Evolutionary conservation across 2,797 vertebrate species (phyloP), one percentile per base, ranked within the genome.

Genomic region (Tapirus indicus): DNA sequence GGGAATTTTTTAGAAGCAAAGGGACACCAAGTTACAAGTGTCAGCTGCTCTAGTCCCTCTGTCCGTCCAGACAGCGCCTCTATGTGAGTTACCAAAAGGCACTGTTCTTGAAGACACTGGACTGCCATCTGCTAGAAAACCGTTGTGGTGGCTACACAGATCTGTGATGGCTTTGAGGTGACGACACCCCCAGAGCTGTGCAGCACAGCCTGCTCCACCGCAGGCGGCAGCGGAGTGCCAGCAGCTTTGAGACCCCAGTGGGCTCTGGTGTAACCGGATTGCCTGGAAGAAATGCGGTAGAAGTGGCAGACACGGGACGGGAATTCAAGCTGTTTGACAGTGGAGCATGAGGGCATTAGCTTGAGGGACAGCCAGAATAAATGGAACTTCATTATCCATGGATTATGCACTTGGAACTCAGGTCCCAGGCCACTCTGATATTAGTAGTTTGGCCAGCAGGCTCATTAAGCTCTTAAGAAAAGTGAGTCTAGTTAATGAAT

Each of bases 401-500:
- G 91, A 93, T 95, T 93, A 96, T 52, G 29, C 80, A 82, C 96
- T 96, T 84, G 78, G 87, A 95, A 56, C 41, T 47, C 58, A 29
- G 89, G 95, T 92, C 90, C 92, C 88, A 88, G 82, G 92, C 94
- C 83, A 62, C 95, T 94, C 88, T 69, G 74, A 91, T 86, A 62
- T 92, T 96, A 94, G 95, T 92, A 27, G 83, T 97, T 97, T 95
- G 95, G 97, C 97, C 85, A 85, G 85, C 10, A 29, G 95, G 77
- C 95, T 97, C 89, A 96, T 96, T 97, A 97, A 94, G 93, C 97
- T 96, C 92, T 97, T 97, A 95, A 96, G 97, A 95, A 97, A 96
- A 97, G 97, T 88, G 77, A 93, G 83, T 94, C 96, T 90, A 95
- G 94, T 97, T 97, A 97, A 97, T 97, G 97, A 98, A 97, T 97